Percentiles rank a stretch among this genome's conserved stretches.
These are phyloP conservation scores for Notospermus geniculatus DNA, from an alignment of 1,140 invertebrate genomes.

Conservation along the genomic window DNA sequence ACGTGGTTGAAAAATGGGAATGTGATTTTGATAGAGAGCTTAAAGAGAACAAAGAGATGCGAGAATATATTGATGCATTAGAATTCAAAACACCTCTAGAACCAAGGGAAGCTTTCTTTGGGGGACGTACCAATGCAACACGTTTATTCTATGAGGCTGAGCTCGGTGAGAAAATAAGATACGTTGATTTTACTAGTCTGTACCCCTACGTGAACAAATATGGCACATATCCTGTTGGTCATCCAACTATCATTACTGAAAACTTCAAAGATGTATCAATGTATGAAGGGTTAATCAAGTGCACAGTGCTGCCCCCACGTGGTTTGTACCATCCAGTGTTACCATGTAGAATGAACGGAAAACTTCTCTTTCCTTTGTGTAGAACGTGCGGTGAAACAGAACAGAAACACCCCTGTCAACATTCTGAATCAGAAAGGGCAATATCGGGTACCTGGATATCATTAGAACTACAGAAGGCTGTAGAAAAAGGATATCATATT, in stretches of 20 bases:
- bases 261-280: constrained; percentile 25
- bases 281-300: constrained; percentile 35
- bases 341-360: not conserved
- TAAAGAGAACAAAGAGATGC: constrained; percentile 10
- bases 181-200: constrained; percentile 47
- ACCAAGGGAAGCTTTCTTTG: constrained; percentile 43
- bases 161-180: constrained; percentile 44
- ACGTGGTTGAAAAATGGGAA: constrained; percentile 29
- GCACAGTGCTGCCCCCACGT: not conserved
- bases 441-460: constrained; percentile 45
- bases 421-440: constrained; percentile 32
- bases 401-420: constrained; percentile 21
- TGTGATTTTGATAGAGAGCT: constrained; percentile 25
- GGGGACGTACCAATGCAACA: constrained; percentile 47
- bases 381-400: constrained; percentile 20
- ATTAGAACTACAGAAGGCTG: constrained; percentile 29
- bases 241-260: constrained; percentile 44
- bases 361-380: constrained; percentile 34
- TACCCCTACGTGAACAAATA: constrained; percentile 30
- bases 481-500: constrained; percentile 46
- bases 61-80: constrained; percentile 16
- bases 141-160: constrained; percentile 32
- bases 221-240: constrained; percentile 44
- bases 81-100: constrained; percentile 20
- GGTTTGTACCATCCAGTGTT: not conserved